These are phyloP conservation scores for Centropus bengalensis DNA, from an alignment of 2,113 vertebrate species.

Conservation along the genomic window DNA sequence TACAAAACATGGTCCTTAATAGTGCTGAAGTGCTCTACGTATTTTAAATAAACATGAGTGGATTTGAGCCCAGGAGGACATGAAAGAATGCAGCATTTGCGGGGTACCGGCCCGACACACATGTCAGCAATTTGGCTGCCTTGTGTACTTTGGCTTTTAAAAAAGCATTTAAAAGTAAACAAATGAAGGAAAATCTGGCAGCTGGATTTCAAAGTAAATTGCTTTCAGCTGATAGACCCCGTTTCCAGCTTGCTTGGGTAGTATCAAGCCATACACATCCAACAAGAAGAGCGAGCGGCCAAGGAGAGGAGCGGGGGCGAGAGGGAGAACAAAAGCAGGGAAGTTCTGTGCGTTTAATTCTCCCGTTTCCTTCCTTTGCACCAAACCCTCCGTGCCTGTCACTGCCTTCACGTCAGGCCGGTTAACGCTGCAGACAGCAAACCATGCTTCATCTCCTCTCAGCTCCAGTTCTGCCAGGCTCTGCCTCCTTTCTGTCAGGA, in stretches of 20 bases:
- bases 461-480: not conserved
- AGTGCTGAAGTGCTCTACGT: slow-evolving; percentile 93
- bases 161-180: slow-evolving; percentile 96
- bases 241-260: slow-evolving; percentile 89
- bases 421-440: not conserved
- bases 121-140: slow-evolving; percentile 98
- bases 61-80: slow-evolving; percentile 88
- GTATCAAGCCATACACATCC: slow-evolving; percentile 84
- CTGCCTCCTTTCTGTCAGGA: not conserved
- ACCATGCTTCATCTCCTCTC: not conserved
- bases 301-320: slow-evolving; percentile 38
- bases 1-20: slow-evolving; percentile 89
- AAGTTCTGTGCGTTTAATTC: slow-evolving; percentile 51
- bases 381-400: slow-evolving; percentile 49
- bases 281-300: slow-evolving; percentile 36
- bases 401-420: slow-evolving; percentile 11
- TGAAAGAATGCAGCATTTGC: slow-evolving; percentile 90
- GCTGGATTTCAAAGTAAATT: slow-evolving; percentile 92
- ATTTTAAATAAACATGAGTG: slow-evolving; percentile 95
- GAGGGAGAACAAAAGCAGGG: slow-evolving; percentile 61
- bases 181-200: slow-evolving; percentile 94
- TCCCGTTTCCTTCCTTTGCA: slow-evolving; percentile 68
- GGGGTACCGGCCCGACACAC: slow-evolving; percentile 86
- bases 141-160: slow-evolving; percentile 95
- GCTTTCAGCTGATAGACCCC: slow-evolving; percentile 95